Evolutionary conservation across 2,888 invertebrate genomes (phyloP), one percentile per base, ranked within the genome.

Genomic region (Athalia circularis): DNA sequence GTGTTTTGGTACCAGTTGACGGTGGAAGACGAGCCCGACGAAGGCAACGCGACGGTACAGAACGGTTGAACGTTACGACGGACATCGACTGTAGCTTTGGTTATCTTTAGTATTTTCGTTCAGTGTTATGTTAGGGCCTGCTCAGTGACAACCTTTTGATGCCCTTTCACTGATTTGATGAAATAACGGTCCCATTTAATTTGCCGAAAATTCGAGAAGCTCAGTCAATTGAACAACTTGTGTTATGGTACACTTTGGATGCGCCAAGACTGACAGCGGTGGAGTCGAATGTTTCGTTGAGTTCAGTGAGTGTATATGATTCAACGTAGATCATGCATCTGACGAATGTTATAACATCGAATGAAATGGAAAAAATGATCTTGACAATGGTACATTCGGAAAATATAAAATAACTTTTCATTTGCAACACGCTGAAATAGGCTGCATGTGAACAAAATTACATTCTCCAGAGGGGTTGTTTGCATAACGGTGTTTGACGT

Each of bases 271-370:
- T 88, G 93, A 93, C 85, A 94, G 94, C 80, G 94, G 94, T 84
- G 94, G 94, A 90, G 91, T 93, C 91, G 94, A 94, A 92, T 94
- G 93, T 91, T 94, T 93, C 92, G 91, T 94, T 87, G 94, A 94
- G 92, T 93, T 94, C 92, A 92, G 93, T 93, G 92, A 93, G 93
- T 92, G 75, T 80, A 80, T 6, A 48, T 50, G 57, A 72, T 72
- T 59, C 59, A 15, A 29, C 29, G 29, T 29, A 29, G 29, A 29
- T 29, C 29, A 29, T 29, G 29, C n/a, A n/a, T n/a, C n/a, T n/a
- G n/a, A n/a, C n/a, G 29, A 29, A 29, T 29, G n/a, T n/a, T n/a
- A n/a, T 29, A 2, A 29, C 29, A 29, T 29, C 15, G 11, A 50
- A 43, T 43, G 52, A n/a, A 11, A 13, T 43, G 50, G 11, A 61